Evolutionary conservation across 2,888 invertebrate species (phyloP), one percentile per base, ranked within the genome.

Genomic region (Nowickia ferox): DNA sequence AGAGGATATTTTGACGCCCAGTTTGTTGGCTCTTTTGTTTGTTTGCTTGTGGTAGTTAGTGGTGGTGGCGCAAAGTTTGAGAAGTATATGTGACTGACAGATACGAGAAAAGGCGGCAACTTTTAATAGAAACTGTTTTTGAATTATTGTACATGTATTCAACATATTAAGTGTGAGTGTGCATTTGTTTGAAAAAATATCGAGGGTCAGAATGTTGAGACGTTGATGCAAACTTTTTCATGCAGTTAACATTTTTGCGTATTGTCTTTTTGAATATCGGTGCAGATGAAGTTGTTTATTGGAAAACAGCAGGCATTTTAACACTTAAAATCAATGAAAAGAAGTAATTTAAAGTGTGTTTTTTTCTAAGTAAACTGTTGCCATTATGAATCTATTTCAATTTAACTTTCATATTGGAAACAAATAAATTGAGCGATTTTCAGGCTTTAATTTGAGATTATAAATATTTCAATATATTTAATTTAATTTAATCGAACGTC

Each of bases 31-130:
- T 59, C 17, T 17, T 71, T 66, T 65, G 78, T 19, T 74, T 85
- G 63, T 68, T 48, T 30, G 8, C 3, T 77, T 68, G 57, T n/a
- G 53, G 38, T 74, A 6, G 30, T 44, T 46, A 53, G 53, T 61
- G n/a, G 69, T 48, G 66, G 71, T 69, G 57, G 68, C 55, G n/a
- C 57, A 68, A 84, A 79, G 86, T 87, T 87, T 86, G 87, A 87
- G 79, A 88, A 87, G 81, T 86, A 84, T 76, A 71, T 90, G 90
- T 87, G 87, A 53, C 81, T 91, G 91, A 91, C 91, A 91, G 89
- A 87, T 89, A 90, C 90, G 90, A 91, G 89, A 89, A 91, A 90
- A 91, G 91, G 91, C 91, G 91, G 91, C 88, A 90, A 91, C 89
- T 88, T 86, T 78, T 72, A 75, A 72, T 79, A 81, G 77, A 80